These are phyloP conservation scores for Ellobium chinense DNA, from an alignment of 2,888 invertebrate genomes.

Conservation along the genomic window DNA sequence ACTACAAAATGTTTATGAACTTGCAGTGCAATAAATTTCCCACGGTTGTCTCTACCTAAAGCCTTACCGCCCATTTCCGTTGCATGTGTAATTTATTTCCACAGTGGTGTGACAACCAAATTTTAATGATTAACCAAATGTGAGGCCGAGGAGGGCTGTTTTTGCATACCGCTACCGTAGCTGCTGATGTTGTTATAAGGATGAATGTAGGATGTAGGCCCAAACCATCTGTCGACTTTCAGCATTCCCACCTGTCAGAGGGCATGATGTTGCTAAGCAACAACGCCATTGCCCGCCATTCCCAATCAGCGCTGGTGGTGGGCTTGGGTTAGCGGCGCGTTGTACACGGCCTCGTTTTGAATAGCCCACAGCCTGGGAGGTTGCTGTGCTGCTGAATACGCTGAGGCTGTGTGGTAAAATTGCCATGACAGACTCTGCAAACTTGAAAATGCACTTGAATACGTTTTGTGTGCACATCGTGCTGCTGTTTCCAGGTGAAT, in stretches of 20 bases:
- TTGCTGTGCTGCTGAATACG: neutral
- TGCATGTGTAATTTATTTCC: too few species aligned
- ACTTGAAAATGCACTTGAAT: neutral
- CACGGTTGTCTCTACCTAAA: too few species aligned
- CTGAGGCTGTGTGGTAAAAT: too few species aligned
- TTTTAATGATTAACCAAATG: too few species aligned
- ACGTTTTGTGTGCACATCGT: constrained; percentile 8
- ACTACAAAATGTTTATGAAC: too few species aligned
- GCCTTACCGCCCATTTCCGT: too few species aligned
- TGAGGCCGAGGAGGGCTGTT: too few species aligned
- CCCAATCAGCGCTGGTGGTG: constrained; percentile 19
- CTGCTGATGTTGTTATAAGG: too few species aligned
- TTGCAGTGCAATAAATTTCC: too few species aligned
- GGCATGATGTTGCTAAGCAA: constrained; percentile 28
- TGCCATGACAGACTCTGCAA: neutral
- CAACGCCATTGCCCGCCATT: constrained; percentile 16
- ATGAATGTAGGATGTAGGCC: neutral
- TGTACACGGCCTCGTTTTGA: constrained; percentile 3
- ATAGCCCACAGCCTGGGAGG: neutral
- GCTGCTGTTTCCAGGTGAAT: too few species aligned
- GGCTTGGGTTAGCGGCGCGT: neutral
- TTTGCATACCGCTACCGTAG: too few species aligned
- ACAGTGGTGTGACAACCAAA: too few species aligned
- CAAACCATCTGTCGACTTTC: neutral
- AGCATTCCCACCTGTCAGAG: constrained; percentile 21